A percentile compares a stretch with the other conserved stretches of the same genome.
phyloP scores from a whole-genome alignment of 2,113 vertebrate species.

The Asarcornis scutulata region DNA sequence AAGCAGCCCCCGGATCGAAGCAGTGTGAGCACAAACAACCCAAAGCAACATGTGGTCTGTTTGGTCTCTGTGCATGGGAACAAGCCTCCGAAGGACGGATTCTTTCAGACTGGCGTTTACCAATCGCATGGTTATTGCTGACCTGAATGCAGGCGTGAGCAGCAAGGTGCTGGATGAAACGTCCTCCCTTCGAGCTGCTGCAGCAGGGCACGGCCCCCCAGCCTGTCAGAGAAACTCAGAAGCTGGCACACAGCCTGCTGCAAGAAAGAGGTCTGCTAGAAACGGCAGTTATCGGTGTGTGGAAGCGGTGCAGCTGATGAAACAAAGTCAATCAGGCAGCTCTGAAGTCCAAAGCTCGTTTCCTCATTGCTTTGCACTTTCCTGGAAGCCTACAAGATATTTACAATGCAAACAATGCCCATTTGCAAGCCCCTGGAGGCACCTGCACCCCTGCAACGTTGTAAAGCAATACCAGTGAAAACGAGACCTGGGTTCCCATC shows the following conservation, averaged over 20 bases:
- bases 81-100: neutral
- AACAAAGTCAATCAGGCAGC: neutral
- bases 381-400: neutral
- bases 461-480: neutral
- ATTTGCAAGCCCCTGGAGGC: neutral
- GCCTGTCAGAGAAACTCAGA: neutral
- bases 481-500: neutral
- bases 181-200: neutral
- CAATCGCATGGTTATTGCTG: neutral
- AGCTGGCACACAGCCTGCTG: neutral
- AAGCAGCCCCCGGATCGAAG: neutral
- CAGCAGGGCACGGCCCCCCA: neutral
- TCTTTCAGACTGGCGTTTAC: neutral
- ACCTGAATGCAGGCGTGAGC: fast-evolving
- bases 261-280: neutral
- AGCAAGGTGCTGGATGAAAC: neutral
- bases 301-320: neutral
- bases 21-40: neutral
- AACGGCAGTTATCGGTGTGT: neutral
- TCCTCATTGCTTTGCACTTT: neutral
- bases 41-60: neutral
- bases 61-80: neutral
- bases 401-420: neutral
- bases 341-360: neutral
- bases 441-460: neutral